Evolutionary conservation across 2,888 invertebrate genomes (phyloP).

Genomic region (Pharmacophagus antenor): DNA sequence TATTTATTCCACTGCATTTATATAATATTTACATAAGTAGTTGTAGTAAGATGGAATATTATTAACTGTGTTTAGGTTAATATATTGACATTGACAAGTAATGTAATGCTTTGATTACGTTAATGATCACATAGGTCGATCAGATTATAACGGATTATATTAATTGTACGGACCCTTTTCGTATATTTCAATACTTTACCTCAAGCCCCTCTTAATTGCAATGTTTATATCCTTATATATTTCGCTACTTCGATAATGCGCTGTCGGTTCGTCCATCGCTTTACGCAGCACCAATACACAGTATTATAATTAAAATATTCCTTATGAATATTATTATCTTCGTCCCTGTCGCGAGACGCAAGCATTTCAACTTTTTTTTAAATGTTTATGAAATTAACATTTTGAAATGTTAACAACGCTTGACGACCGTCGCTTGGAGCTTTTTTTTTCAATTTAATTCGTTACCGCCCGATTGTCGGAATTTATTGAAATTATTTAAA

Average conservation of each 20-base stretch:
- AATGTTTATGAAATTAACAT: slow-evolving; percentile 57
- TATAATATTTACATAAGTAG: no score
- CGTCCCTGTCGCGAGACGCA: slow-evolving; percentile 39
- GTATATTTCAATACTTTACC: slow-evolving; percentile 34
- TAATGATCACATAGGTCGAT: not conserved
- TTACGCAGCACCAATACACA: slow-evolving; percentile 54
- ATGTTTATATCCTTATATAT: slow-evolving; percentile 33
- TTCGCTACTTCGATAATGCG: slow-evolving; percentile 27
- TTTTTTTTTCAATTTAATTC: slow-evolving; percentile 27
- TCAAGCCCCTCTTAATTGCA: slow-evolving; percentile 42
- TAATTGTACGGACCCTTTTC: slow-evolving; percentile 34
- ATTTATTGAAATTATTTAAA: slow-evolving; percentile 25
- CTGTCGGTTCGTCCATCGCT: slow-evolving; percentile 39
- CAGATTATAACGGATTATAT: not conserved
- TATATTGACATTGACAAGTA: no score
- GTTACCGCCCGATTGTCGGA: slow-evolving; percentile 20
- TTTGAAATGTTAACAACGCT: slow-evolving; percentile 47
- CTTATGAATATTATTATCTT: slow-evolving; percentile 52
- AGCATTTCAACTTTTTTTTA: slow-evolving; percentile 53
- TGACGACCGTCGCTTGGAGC: slow-evolving; percentile 9
- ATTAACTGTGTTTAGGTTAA: no score
- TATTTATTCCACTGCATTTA: no score
- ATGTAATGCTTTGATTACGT: not conserved
- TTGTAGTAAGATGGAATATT: no score
- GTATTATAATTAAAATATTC: slow-evolving; percentile 67